Base-by-base conservation (phyloP, 2,888 invertebrate genomes). In the Synergus umbraculus region DNA sequence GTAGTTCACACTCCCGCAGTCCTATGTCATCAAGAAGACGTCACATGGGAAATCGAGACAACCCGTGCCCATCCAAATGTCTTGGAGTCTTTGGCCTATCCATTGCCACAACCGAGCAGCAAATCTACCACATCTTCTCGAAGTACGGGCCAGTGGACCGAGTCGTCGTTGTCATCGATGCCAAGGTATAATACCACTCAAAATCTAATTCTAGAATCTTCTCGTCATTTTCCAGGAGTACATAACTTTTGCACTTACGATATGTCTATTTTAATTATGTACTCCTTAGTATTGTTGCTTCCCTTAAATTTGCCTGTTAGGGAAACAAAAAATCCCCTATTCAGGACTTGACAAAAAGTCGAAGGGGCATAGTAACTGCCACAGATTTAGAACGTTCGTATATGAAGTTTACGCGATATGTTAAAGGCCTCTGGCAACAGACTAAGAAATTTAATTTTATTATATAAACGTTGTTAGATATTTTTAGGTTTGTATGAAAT, bases 1-100 rank as follows among this genome's bases (percentile, higher is more conserved):
- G 95, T n/a, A 78, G 80, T 67, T 93, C 94, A 79, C 95, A 95
- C 92, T 95, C 96, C 82, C 95, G 96, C 90, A 97, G 97, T 90
- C 97, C 97, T 41, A 96, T 96, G 96, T 97, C 97, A 54, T 95
- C 95, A 85, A 94, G 97, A 82, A 94, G 96, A 86, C 94, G 97
- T 66, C 97, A 97, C 92, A 93, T 94, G 82, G 96, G 97, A 83
- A 96, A 96, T 90, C 93, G 97, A 92, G 97, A 98, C 88, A 96
- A 97, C 90, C 98, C 98, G 0, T 95, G 96, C 83, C 96, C 97
- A 3, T 96, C 96, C 69, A 94, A 97, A 78, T 99, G 98, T 91
- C 94, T 99, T 76, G 99, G 99, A 22, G 96, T 99, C 13, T 99
- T 99, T 92, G 99, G 99, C 4, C 93, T 99, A 79, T 98, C 97